Base-by-base conservation (phyloP, 2,888 invertebrate species). In the Oithona nana region DNA sequence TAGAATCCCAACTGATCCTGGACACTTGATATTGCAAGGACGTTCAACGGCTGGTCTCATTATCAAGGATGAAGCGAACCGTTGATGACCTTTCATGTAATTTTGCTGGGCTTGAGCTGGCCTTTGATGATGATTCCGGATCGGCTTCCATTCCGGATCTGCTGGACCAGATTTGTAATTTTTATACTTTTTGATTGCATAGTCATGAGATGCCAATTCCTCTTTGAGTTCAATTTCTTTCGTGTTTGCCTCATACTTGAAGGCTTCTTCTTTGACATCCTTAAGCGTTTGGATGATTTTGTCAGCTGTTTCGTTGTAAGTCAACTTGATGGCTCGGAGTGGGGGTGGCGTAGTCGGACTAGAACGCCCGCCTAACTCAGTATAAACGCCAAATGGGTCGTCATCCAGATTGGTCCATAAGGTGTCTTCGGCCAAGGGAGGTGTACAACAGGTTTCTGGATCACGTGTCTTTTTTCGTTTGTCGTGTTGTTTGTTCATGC, bases 151-250 rank as follows among this genome's bases (percentile, higher is more conserved):
- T 16, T 6, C 6, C 6, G 39, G 39, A 39, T 39, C 39, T 11
- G 16, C 16, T 16, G 39, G 6, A 8, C 11, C 8, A 51, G n/a
- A 39, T 16, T 39, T 39, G 8, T 11, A 6, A 28, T 60, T 24
- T 28, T 60, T 60, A 56, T 26, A 62, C 24, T 62, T 62, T 31
- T 26, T 29, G 22, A 62, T 62, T 24, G 62, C 62, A 29, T 26
- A n/a, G 30, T 62, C 62, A 20, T 62, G 62, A 16, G 56, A 56
- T 3, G 62, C 62, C 39, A 62, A 16, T 39, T 62, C 52, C 16
- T 62, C 62, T 29, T 57, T 31, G 11, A 62, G n/a, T 20, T 30
- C 24, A 13, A 30, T 16, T 49, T 59, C 59, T 31, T 49, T 59
- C 24, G 24, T 29, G 2, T 22, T 22, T 11, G 30, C 22, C 39